These are phyloP conservation scores for Paramormyrops kingsleyae DNA, from an alignment of 2,113 vertebrate genomes.

Conservation along the genomic window DNA sequence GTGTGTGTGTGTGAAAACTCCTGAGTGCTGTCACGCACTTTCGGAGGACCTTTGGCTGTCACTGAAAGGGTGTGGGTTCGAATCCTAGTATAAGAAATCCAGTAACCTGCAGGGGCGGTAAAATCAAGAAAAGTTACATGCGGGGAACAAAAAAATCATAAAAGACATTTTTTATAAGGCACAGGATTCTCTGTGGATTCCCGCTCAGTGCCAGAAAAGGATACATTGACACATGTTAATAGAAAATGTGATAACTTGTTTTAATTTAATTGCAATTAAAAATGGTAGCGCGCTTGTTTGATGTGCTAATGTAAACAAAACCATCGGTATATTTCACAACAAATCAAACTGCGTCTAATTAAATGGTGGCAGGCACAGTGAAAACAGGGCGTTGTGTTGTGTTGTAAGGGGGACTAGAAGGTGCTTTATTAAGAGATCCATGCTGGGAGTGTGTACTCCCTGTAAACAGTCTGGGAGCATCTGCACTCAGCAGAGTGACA, in stretches of 20 bases:
- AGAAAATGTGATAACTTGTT: neutral
- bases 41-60: neutral
- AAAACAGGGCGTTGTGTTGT: neutral
- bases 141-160: neutral
- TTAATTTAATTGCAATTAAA: neutral
- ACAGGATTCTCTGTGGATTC: neutral
- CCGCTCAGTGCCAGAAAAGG: neutral
- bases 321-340: neutral
- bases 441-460: neutral
- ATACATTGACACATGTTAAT: neutral
- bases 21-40: neutral
- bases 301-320: neutral
- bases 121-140: neutral
- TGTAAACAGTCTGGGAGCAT: constrained; percentile 5
- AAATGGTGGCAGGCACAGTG: neutral
- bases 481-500: constrained; percentile 16
- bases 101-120: neutral
- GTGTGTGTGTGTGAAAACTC: neutral
- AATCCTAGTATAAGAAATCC: neutral
- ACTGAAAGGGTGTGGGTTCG: neutral
- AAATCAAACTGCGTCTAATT: neutral
- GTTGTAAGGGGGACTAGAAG: neutral
- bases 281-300: neutral
- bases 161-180: neutral
- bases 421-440: neutral